phyloP scores from a whole-genome alignment of 2,113 vertebrate species.

The Tiliqua scincoides region DNA sequence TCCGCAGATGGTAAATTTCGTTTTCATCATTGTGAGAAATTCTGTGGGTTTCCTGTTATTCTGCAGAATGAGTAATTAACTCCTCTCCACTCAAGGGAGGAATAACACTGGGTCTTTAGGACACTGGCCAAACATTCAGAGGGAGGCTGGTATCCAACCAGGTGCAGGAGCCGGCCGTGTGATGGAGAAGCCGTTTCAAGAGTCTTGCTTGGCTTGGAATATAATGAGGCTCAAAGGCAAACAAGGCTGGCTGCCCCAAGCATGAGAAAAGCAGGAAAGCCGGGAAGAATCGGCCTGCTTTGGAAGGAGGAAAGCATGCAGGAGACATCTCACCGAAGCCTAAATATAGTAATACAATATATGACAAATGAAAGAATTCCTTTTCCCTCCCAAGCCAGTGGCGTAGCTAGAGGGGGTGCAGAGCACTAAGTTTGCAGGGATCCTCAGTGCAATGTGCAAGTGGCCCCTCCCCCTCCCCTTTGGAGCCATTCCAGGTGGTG shows the following conservation, averaged over 20 bases:
- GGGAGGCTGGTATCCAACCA: slow-evolving; percentile 27
- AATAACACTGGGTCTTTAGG: slow-evolving; percentile 32
- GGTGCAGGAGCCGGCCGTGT: neutral
- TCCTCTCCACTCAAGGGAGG: slow-evolving; percentile 38
- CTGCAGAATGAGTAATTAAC: slow-evolving; percentile 49
- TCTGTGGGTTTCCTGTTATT: slow-evolving; percentile 59
- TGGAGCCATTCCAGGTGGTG: no score
- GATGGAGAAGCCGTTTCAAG: neutral
- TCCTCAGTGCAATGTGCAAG: no score
- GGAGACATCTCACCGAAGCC: neutral
- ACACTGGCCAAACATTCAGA: slow-evolving; percentile 18
- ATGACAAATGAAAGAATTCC: neutral
- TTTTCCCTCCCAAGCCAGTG: no score
- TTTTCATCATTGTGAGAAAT: slow-evolving; percentile 62
- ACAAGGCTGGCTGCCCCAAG: neutral
- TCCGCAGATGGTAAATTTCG: slow-evolving; percentile 46
- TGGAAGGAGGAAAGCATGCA: neutral
- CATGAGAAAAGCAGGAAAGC: neutral
- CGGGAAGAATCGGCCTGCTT: neutral
- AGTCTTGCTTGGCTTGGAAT: neutral
- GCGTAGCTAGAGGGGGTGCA: no score
- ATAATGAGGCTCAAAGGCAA: neutral
- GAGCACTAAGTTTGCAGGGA: no score
- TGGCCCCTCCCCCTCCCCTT: no score
- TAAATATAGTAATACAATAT: neutral